Base-by-base conservation (phyloP, 2,113 vertebrate genomes). In the Melanocharis versteri region DNA sequence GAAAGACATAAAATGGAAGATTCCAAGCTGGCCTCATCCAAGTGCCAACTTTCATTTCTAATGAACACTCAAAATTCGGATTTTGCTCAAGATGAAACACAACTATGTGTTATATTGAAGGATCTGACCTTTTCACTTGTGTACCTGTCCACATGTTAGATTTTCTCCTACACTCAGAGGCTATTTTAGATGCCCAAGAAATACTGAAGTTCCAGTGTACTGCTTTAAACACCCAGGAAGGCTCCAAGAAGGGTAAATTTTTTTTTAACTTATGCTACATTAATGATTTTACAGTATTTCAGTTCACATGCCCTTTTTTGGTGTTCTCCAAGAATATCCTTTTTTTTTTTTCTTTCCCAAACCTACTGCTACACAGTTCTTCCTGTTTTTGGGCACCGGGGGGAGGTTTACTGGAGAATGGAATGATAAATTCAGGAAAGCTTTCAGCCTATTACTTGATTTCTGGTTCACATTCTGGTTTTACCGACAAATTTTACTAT, bases 381-480 rank as follows among this genome's bases (percentile, higher is more conserved):
- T 57, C 47, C 64, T 51, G 5, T 1, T 44, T 33, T 62, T 42
- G 56, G 22, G 45, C 33, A 42, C 37, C 3, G 3, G 4, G 16
- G 27, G 26, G 30, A 37, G 27, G 6, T 27, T 62, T 40, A 2
- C 26, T 50, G 26, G 20, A 57, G 75, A 90, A 58, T 1, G 12
- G 27, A 51, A 33, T 23, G 37, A 47, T 18, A 56, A 42, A 66
- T 68, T 31, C 16, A 27, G 58, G 35, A 68, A 42, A 93, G 6
- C 13, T 11, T 77, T 87, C 45, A 69, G 50, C n/a, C 16, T 86
- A 9, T 65, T 95, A 86, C 90, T 83, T 82, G 71, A 56, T 64
- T 83, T 65, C 79, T 87, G 70, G 48, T 82, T 94, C 78, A 44
- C 73, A 91, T 82, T 81, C 60, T 68, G 47, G 85, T 96, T 94